Conservation (phyloP, 2,113 vertebrate species). For the Cynoglossus semilaevis region DNA sequence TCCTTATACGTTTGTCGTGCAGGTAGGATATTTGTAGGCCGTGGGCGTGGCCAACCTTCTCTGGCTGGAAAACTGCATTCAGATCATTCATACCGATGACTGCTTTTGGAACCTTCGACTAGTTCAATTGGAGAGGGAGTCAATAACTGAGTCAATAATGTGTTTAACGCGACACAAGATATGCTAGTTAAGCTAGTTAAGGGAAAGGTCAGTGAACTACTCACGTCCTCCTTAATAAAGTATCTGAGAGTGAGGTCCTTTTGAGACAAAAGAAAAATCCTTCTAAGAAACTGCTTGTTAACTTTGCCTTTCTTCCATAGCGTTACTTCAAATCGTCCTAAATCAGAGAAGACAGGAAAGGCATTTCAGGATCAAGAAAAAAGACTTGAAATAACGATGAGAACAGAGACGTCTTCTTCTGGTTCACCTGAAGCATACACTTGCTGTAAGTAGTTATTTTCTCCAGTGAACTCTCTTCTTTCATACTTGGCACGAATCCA, state of each 20-base stretch:
- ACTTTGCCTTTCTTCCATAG: slow-evolving; percentile 80
- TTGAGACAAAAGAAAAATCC: slow-evolving; percentile 72
- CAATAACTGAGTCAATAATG: neutral
- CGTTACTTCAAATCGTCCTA: slow-evolving; percentile 67
- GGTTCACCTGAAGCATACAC: slow-evolving; percentile 78
- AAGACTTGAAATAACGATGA: neutral
- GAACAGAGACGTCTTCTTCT: neutral
- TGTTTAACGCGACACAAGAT: neutral
- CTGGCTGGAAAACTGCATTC: slow-evolving; percentile 88
- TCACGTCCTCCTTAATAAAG: slow-evolving; percentile 76
- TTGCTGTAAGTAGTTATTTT: slow-evolving; percentile 54
- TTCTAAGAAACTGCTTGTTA: slow-evolving; percentile 74
- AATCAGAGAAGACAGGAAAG: neutral
- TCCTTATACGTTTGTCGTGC: slow-evolving; percentile 78
- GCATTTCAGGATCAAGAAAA: neutral
- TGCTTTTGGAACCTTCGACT: slow-evolving; percentile 84
- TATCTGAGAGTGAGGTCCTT: slow-evolving; percentile 77
- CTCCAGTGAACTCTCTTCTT: slow-evolving; percentile 84
- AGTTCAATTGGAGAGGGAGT: slow-evolving; percentile 11
- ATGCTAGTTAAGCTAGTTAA: neutral
- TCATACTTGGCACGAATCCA: slow-evolving; percentile 96
- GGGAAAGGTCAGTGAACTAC: slow-evolving; percentile 15
- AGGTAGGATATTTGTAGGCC: slow-evolving; percentile 88
- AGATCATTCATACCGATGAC: slow-evolving; percentile 83
- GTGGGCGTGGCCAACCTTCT: slow-evolving; percentile 83